These are phyloP conservation scores for Osmerus eperlanus DNA, from an alignment of 2,113 vertebrate species.

Conservation along the genomic window DNA sequence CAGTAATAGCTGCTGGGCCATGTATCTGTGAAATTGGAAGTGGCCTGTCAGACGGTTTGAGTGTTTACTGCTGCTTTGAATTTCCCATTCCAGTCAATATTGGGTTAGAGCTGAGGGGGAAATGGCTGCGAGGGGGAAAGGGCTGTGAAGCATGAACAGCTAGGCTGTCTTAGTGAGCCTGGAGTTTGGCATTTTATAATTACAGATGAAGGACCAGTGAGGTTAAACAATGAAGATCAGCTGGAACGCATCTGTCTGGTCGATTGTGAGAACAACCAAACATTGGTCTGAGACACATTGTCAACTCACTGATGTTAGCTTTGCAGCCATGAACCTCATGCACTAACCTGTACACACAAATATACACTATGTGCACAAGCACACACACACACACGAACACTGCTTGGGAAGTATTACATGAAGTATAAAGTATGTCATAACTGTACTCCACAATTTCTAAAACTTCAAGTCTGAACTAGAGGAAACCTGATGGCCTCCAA, in stretches of 20 bases:
- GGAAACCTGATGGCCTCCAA: too few species aligned
- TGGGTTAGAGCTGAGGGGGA: constrained; percentile 56
- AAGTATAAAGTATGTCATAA: too few species aligned
- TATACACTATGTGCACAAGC: neutral
- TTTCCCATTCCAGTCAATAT: constrained; percentile 69
- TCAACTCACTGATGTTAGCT: constrained; percentile 15
- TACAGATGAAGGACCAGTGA: constrained; percentile 55
- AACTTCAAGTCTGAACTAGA: too few species aligned
- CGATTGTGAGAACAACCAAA: constrained; percentile 34
- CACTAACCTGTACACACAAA: neutral
- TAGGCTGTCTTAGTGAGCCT: constrained; percentile 55
- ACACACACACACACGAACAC: too few species aligned
- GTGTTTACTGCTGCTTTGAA: constrained; percentile 64
- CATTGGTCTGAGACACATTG: constrained; percentile 29
- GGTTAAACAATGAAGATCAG: constrained; percentile 58
- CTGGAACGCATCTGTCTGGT: constrained; percentile 40
- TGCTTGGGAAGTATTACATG: too few species aligned
- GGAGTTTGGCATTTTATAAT: constrained; percentile 73
- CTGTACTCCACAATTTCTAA: too few species aligned
- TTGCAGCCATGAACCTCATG: too few species aligned
- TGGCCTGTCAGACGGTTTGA: constrained; percentile 60
- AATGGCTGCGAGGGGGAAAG: constrained; percentile 47
- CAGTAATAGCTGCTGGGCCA: constrained; percentile 50
- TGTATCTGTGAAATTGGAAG: constrained; percentile 66
- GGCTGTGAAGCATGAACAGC: constrained; percentile 66